Evolutionary conservation across 2,113 vertebrate genomes (phyloP).

Genomic region (Calyptomena viridis): DNA sequence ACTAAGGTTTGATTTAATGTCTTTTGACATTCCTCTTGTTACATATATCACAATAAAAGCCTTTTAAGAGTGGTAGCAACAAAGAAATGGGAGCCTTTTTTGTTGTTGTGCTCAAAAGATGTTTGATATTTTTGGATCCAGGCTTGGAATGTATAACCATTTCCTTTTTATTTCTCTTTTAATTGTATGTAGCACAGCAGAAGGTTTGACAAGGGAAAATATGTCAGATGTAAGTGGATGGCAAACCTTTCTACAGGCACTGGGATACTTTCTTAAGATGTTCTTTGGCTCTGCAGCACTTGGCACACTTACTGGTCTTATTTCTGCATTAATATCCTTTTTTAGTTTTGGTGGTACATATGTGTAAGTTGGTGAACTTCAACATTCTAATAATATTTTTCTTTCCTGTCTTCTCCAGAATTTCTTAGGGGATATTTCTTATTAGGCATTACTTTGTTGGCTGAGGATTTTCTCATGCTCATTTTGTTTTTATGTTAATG

Average conservation of each 20-base stretch:
- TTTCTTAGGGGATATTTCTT: not conserved
- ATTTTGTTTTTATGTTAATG: not conserved
- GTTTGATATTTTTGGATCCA: not conserved
- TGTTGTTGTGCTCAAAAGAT: conserved; percentile 9
- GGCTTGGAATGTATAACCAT: conserved; percentile 25
- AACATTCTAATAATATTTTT: not conserved
- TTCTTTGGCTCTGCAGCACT: conserved; percentile 97
- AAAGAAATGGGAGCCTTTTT: conserved; percentile 25
- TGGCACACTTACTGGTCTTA: conserved; percentile 95
- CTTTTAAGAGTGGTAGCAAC: conserved; percentile 52
- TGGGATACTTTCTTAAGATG: conserved; percentile 97
- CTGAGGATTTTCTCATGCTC: not conserved
- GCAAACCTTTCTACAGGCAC: conserved; percentile 93
- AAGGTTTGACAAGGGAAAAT: conserved; percentile 90
- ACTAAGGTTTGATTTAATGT: conserved; percentile 35
- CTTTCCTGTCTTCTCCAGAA: not conserved
- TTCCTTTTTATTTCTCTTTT: conserved; percentile 15
- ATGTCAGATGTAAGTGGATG: conserved; percentile 88
- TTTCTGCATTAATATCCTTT: conserved; percentile 97
- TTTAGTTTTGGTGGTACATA: not conserved
- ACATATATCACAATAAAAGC: conserved; percentile 47
- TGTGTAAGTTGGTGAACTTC: not conserved
- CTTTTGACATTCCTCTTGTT: conserved; percentile 55
- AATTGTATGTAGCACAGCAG: conserved; percentile 86
- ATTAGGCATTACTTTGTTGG: not conserved